Percentiles rank a stretch among this genome's conserved stretches.
These are phyloP conservation scores for Dryadula phaetusa DNA, from an alignment of 2,888 invertebrate species.

Conservation along the genomic window DNA sequence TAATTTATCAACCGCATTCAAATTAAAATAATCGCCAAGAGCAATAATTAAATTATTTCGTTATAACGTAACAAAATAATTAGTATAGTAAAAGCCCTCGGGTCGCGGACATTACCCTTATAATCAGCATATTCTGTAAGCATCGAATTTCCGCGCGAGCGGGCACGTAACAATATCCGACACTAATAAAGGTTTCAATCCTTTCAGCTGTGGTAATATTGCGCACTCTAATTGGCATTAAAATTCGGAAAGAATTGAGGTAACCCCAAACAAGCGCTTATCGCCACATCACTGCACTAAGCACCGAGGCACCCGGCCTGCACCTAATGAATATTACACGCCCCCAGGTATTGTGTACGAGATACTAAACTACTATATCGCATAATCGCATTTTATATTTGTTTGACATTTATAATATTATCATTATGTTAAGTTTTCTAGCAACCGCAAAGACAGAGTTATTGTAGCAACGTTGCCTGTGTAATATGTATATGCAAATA, in stretches of 20 bases:
- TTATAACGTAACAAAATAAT: conserved; percentile 31
- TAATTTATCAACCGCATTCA: conserved; percentile 9
- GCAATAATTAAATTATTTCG: conserved; percentile 43
- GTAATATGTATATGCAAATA: background rate
- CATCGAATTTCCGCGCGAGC: conserved; percentile 63
- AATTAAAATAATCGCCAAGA: conserved; percentile 30
- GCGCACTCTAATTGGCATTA: conserved; percentile 82
- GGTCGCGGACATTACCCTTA: conserved; percentile 47
- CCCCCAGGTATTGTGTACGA: conserved; percentile 68
- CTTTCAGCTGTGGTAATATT: conserved; percentile 74
- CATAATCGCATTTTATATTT: conserved; percentile 19
- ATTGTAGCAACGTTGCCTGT: background rate
- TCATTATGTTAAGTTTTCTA: conserved; percentile 11
- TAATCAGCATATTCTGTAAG: conserved; percentile 49
- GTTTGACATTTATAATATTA: conserved; percentile 22
- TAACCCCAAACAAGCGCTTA: conserved; percentile 77
- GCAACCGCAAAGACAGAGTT: conserved; percentile 1
- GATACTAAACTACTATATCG: conserved; percentile 27
- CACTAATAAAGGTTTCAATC: conserved; percentile 79
- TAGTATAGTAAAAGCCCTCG: conserved; percentile 43
- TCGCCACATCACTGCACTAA: conserved; percentile 71
- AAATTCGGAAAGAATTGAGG: conserved; percentile 76
- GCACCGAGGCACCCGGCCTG: conserved; percentile 51
- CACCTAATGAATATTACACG: conserved; percentile 69
- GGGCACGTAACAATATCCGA: conserved; percentile 77